Percentiles rank a stretch among this genome's conserved stretches.
Conservation (phyloP, 2,113 vertebrate species). For the pig (Sus scrofa) region DNA sequence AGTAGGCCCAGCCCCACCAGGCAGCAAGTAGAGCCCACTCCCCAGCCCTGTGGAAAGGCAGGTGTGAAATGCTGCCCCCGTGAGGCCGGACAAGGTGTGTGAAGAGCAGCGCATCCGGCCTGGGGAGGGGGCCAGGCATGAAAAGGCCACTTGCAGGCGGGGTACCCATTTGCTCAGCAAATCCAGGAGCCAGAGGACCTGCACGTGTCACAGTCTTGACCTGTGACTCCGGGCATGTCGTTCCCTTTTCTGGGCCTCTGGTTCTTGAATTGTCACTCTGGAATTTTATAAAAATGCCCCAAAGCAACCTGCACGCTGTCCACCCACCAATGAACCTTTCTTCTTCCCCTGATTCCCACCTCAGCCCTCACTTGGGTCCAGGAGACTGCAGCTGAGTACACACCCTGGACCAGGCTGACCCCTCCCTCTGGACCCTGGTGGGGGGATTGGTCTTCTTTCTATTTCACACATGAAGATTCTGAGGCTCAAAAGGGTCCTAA, state of each 20-base stretch:
- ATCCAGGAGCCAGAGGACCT: neutral
- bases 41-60: neutral
- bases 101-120: neutral
- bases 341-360: accelerated
- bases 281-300: neutral
- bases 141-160: accelerated
- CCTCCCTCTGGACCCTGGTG: neutral
- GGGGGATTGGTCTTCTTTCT: neutral
- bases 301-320: too few relatives aligned
- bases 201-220: neutral
- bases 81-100: neutral
- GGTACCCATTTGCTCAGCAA: neutral
- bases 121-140: neutral
- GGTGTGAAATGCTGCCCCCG: neutral
- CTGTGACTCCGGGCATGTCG: neutral
- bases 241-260: neutral
- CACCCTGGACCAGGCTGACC: too few relatives aligned
- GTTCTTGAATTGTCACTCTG: neutral
- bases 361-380: accelerated
- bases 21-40: neutral
- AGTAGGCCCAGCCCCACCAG: accelerated
- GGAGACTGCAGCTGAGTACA: neutral
- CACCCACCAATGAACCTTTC: too few relatives aligned
- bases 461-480: neutral
- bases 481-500: neutral